Base-by-base conservation (phyloP, 2,888 invertebrate genomes). In the Meteorus cinctellus region DNA sequence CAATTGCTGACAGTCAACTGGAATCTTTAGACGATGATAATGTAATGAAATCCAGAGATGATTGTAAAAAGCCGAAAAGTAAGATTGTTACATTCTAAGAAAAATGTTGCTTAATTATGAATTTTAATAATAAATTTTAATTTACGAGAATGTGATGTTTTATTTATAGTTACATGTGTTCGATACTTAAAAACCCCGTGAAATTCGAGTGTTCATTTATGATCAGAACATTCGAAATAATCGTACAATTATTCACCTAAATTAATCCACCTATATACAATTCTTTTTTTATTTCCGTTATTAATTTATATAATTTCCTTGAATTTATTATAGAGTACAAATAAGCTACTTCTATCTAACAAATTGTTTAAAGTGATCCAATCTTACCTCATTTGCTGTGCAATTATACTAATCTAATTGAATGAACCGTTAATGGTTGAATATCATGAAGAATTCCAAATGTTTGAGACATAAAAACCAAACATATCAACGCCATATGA, bases 11-110 rank as follows among this genome's bases (percentile, higher is more conserved):
- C 29, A 73, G 77, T 62, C 73, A 24, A 66, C 79, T 89, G 63
- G 89, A 89, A 80, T 83, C 80, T 6, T 76, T 89, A 19, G 86
- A 85, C 31, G 80, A 81, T 55, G 81, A 31, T 14, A 41, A 77
- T n/a, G 31, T 14, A 29, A 41, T 41, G 66, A 34, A 29, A 12
- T 63, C 36, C n/a, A 0, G 14, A 10, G 62, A 76, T 59, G 41
- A 60, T 8, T 62, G 74, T n/a, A 80, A 80, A 31, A 80, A 72
- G 6, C 4, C 70, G 0, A 85, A 78, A 74, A 84, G 81, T 69
- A 89, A 87, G 82, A 79, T 89, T 76, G 82, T 89, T 0, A 88
- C 85, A 78, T 89, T 89, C 82, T 88, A 79, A 72, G 51, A 36
- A 29, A 72, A 75, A 31, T 14, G 27, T 66, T 72, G 67, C 1